These are phyloP conservation scores for Solea senegalensis DNA, from an alignment of 2,113 vertebrate genomes.

Conservation along the genomic window DNA sequence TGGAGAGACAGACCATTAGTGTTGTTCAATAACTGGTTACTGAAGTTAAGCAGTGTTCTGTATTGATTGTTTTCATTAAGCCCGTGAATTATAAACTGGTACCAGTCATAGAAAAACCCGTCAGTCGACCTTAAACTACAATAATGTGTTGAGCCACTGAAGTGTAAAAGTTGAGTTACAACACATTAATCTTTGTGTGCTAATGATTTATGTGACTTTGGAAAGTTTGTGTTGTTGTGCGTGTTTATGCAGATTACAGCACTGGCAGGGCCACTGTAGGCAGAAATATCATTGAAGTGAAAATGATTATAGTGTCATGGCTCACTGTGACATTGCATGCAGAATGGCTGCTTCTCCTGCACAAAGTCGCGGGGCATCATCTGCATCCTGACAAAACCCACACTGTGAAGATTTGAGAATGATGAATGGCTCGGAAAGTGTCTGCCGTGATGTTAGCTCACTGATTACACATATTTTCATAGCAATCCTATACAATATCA, in stretches of 20 bases:
- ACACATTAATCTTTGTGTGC: too few relatives aligned
- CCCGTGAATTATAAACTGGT: too few relatives aligned
- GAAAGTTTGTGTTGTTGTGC: neutral
- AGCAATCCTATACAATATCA: slow-evolving; percentile 21
- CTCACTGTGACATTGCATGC: slow-evolving; percentile 45
- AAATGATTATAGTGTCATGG: slow-evolving; percentile 45
- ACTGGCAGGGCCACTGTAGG: slow-evolving; percentile 26
- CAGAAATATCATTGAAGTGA: slow-evolving; percentile 29
- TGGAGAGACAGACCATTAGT: too few relatives aligned
- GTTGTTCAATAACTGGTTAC: too few relatives aligned
- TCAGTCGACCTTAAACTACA: too few relatives aligned
- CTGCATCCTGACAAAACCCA: slow-evolving; percentile 22
- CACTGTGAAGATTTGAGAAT: slow-evolving; percentile 7
- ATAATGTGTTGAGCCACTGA: too few relatives aligned
- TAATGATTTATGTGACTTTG: neutral
- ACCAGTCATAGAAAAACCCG: too few relatives aligned
- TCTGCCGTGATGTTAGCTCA: slow-evolving; percentile 25
- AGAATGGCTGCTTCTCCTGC: slow-evolving; percentile 26
- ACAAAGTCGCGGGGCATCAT: slow-evolving; percentile 31
- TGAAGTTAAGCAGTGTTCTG: too few relatives aligned
- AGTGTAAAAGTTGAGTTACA: too few relatives aligned
- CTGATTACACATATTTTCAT: slow-evolving; percentile 51
- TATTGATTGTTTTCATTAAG: too few relatives aligned
- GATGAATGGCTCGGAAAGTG: slow-evolving; percentile 23
- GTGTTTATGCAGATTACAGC: slow-evolving; percentile 11